Conservation (phyloP, 2,797 vertebrate species). For the Spea hammondii region DNA sequence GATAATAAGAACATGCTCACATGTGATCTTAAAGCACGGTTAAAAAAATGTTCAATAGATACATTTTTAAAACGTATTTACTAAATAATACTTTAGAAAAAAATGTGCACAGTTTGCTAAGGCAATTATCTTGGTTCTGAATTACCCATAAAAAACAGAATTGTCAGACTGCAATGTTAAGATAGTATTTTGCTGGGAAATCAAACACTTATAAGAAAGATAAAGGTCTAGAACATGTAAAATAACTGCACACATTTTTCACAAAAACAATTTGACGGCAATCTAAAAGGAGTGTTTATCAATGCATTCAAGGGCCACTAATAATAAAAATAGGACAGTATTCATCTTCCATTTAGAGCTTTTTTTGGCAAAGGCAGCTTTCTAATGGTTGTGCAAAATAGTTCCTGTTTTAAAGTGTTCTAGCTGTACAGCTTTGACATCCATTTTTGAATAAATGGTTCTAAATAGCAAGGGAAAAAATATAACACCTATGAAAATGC, state of each 20-base stretch:
- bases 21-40: no score
- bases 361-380: constrained; percentile 18
- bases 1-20: no score
- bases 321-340: constrained; percentile 16
- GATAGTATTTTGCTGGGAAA: constrained; percentile 35
- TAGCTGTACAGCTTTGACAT: neutral
- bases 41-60: no score
- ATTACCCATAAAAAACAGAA: constrained; percentile 41
- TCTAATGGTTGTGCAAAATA: constrained; percentile 1
- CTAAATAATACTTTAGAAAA: constrained; percentile 28
- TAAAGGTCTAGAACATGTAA: constrained; percentile 32
- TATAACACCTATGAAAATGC: no score
- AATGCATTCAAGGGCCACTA: constrained; percentile 7
- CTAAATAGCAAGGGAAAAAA: no score
- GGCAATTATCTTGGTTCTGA: constrained; percentile 34
- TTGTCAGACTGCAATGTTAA: constrained; percentile 35
- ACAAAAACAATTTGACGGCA: constrained; percentile 20
- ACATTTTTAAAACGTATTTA: constrained; percentile 13
- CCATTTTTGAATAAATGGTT: no score
- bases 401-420: neutral
- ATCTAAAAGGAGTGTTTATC: constrained; percentile 21
- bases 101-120: constrained; percentile 21
- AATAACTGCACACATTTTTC: constrained; percentile 15
- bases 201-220: constrained; percentile 33
- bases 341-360: neutral